Evolutionary conservation across 2,113 vertebrate genomes (phyloP), one percentile per base, ranked within the genome.

Genomic region (Oryzias woworae): DNA sequence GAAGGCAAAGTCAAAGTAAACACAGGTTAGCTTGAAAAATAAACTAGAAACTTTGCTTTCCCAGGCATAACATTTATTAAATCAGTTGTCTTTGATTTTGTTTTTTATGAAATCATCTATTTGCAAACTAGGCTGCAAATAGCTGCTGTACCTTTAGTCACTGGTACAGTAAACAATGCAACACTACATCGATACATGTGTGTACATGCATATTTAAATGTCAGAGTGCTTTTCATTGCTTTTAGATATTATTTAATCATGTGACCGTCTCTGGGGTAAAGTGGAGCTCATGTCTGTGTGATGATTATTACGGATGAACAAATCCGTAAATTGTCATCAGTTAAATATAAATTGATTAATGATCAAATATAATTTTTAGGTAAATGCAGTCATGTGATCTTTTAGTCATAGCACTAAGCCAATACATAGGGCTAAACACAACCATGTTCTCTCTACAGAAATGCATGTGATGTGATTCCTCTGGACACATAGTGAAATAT

Each of bases 401-500:
- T 36, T 16, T 1, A 55, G 31, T 43, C 22, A 5, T 22, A 46
- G 12, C n/a, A 17, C 5, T 15, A 6, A 2, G 14, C 41, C 51
- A 55, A 63, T 42, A 67, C 36, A 36, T 14, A 47, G 14, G 41
- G 16, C 36, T 5, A 3, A 18, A 31, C 1, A 51, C 8, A 31
- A 28, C 14, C 43, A 14, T 13, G 28, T n/a, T 18, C 12, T 28
- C 36, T 26, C 16, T 13, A 28, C 22, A 41, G 48, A 47, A 60
- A 48, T 31, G 20, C 28, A 13, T 50, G 15, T 63, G 43, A 56
- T 42, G 24, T 36, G 49, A 81, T 60, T 62, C 42, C 20, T 63
- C 49, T 44, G 44, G 69, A 71, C 59, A 60, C 0, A 28, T 68
- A 31, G 43, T 65, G 44, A 73, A 81, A 63, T 70, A 71, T 67